Conservation (phyloP, 2,113 vertebrate genomes). For the Numida meleagris region DNA sequence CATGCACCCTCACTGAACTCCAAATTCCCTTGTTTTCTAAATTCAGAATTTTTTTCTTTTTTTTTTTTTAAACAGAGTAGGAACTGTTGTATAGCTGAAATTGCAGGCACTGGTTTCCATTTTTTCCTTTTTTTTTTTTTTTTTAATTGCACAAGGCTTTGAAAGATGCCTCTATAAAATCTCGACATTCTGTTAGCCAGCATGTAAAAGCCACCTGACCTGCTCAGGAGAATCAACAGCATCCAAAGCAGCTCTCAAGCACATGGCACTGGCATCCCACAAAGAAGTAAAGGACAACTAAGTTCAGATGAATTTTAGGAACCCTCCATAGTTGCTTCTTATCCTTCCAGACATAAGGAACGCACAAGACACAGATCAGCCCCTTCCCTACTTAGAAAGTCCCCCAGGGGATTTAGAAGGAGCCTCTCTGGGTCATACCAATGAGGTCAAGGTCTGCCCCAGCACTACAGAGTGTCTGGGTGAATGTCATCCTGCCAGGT, state of each 20-base stretch:
- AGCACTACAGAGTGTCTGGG: neutral
- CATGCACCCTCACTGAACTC: neutral
- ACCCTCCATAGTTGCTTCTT: neutral
- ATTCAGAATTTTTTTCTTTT: neutral
- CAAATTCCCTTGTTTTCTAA: neutral
- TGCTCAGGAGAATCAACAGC: neutral
- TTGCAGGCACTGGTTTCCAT: neutral
- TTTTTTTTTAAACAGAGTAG: neutral
- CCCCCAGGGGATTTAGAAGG: conserved; percentile 54
- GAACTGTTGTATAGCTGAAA: neutral
- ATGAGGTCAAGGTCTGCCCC: conserved; percentile 30
- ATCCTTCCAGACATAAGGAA: conserved; percentile 56
- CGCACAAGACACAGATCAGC: neutral
- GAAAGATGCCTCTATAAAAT: neutral
- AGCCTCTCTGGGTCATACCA: conserved; percentile 45
- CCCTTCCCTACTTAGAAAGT: conserved; percentile 56
- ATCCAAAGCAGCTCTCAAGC: neutral
- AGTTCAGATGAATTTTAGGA: conserved; percentile 44
- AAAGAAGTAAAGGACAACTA: conserved; percentile 23
- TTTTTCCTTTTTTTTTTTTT: neutral
- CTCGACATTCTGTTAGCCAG: neutral
- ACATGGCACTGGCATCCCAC: neutral
- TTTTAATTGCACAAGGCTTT: neutral
- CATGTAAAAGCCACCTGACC: neutral
- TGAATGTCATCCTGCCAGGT: conserved; percentile 33